Evolutionary conservation across 1,140 invertebrate genomes (phyloP).

Genomic region (Lepidurus couesii): DNA sequence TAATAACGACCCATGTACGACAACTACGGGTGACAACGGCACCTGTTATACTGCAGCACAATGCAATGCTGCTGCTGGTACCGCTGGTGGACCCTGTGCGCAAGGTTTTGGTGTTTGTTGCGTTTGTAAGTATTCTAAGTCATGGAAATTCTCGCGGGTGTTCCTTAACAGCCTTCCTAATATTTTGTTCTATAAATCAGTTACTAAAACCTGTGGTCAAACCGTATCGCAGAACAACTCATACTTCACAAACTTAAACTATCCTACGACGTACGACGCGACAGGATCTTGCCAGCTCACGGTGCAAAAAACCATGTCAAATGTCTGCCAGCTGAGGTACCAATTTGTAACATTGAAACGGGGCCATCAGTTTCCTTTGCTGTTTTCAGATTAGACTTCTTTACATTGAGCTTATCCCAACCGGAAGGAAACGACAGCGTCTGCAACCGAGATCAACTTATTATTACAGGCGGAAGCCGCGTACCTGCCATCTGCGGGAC

Average conservation of each 20-base stretch:
- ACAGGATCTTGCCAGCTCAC: conserved; percentile 77
- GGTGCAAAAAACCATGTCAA: conserved; percentile 63
- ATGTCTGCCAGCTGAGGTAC: conserved; percentile 74
- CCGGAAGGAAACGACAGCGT: conserved; percentile 67
- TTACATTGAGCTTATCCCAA: conserved; percentile 62
- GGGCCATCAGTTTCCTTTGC: not conserved
- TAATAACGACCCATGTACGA: conserved; percentile 59
- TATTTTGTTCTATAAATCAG: conserved; percentile 45
- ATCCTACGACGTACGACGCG: conserved; percentile 64
- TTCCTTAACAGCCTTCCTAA: not conserved
- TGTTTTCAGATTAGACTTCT: conserved; percentile 66
- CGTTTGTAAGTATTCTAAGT: conserved; percentile 54
- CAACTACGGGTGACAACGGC: conserved; percentile 65
- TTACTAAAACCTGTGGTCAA: conserved; percentile 67
- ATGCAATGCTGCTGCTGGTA: conserved; percentile 59
- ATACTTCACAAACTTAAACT: conserved; percentile 73
- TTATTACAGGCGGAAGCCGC: conserved; percentile 72
- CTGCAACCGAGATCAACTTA: conserved; percentile 76
- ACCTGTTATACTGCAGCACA: conserved; percentile 63
- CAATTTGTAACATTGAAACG: conserved; percentile 28
- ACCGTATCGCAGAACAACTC: conserved; percentile 70
- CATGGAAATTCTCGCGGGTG: not conserved
- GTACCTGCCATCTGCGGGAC: conserved; percentile 72
- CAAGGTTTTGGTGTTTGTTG: conserved; percentile 69
- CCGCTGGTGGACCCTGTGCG: conserved; percentile 65